A percentile compares a stretch with the other conserved stretches of the same genome.
These are phyloP conservation scores for Diaperis boleti DNA, from an alignment of 2,888 invertebrate species.

Conservation along the genomic window DNA sequence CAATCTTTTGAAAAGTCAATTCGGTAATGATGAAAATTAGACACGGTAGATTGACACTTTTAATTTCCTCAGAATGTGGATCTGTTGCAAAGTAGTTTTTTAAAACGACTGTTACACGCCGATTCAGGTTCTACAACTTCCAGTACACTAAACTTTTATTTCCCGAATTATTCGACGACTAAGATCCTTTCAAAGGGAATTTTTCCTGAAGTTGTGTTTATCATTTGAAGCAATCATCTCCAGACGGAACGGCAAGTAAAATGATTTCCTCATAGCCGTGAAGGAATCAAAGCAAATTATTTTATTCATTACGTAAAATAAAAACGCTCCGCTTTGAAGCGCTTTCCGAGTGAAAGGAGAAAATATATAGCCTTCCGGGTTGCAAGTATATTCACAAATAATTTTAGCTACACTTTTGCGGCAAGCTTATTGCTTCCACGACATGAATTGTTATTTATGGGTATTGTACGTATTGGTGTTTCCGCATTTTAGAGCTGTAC, in stretches of 20 bases:
- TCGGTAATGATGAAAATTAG: no score
- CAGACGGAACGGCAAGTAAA: conserved; percentile 2
- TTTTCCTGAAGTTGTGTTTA: background rate
- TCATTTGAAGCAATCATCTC: conserved; percentile 6
- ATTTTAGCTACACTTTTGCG: conserved; percentile 9
- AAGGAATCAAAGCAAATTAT: conserved; percentile 11
- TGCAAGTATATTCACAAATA: conserved; percentile 21
- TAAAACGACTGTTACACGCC: background rate
- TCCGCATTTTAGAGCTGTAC: background rate
- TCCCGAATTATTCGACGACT: background rate
- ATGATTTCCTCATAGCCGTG: conserved; percentile 6
- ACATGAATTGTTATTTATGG: conserved; percentile 24
- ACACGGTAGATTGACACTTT: no score
- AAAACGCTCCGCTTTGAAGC: conserved; percentile 6
- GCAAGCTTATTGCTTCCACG: conserved; percentile 17
- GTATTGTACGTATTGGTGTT: conserved; percentile 3
- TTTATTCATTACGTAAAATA: conserved; percentile 8
- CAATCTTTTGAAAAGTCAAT: no score
- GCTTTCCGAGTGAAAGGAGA: conserved; percentile 12
- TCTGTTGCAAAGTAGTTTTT: background rate
- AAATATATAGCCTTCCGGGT: conserved; percentile 5
- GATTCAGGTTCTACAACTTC: conserved; percentile 2
- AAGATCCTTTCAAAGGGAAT: background rate
- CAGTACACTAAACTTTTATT: background rate
- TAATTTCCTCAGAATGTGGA: no score